These are phyloP conservation scores for Copidosoma floridanum DNA, from an alignment of 1,140 invertebrate genomes.

Conservation along the genomic window DNA sequence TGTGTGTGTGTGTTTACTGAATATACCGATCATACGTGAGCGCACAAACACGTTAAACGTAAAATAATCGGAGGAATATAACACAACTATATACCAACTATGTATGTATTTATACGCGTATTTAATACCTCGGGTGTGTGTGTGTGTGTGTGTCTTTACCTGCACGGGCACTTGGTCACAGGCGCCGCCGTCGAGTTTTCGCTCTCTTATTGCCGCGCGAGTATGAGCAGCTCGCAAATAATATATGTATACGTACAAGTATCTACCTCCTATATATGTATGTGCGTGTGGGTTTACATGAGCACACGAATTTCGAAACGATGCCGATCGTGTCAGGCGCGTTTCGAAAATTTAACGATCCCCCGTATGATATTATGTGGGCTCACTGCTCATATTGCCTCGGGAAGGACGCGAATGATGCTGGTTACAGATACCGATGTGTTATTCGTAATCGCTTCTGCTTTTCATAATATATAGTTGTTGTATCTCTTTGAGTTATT, in stretches of 20 bases:
- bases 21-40: too few relatives aligned
- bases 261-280: not conserved
- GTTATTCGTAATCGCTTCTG: too few relatives aligned
- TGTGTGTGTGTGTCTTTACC: not conserved
- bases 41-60: too few relatives aligned
- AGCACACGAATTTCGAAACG: conserved; percentile 11
- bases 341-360: conserved; percentile 9
- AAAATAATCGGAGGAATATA: too few relatives aligned
- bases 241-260: not conserved
- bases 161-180: not conserved
- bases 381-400: not conserved
- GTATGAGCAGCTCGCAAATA: too few relatives aligned
- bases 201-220: too few relatives aligned
- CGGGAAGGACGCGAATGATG: not conserved
- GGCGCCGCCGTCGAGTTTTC: not conserved
- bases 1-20: too few relatives aligned
- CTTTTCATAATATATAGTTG: too few relatives aligned
- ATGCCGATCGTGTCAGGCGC: not conserved
- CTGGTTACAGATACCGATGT: too few relatives aligned
- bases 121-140: not conserved
- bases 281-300: too few relatives aligned
- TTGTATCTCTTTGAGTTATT: too few relatives aligned
- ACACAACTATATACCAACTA: too few relatives aligned
- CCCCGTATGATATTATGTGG: not conserved
- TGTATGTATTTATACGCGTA: not conserved